These are phyloP conservation scores for Carassius carassius DNA, from an alignment of 2,113 vertebrate genomes.

Conservation along the genomic window DNA sequence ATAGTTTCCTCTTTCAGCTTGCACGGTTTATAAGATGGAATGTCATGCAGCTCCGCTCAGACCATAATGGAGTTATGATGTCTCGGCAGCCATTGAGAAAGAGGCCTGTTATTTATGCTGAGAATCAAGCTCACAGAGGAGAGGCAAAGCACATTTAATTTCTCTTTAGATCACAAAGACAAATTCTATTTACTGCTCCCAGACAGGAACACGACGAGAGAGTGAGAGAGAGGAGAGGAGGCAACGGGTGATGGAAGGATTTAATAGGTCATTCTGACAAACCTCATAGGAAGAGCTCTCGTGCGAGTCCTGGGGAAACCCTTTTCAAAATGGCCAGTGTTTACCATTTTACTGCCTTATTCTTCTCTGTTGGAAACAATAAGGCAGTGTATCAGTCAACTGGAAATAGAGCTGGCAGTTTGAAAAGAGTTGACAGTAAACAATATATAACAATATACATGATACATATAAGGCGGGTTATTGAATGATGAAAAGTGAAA, in stretches of 20 bases:
- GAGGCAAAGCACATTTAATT: conserved; percentile 67
- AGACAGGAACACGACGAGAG: conserved; percentile 46
- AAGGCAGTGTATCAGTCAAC: conserved; percentile 26
- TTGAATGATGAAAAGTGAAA: conserved; percentile 22
- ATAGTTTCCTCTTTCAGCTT: conserved; percentile 42
- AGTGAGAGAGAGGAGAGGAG: conserved; percentile 22
- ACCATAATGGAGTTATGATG: conserved; percentile 57
- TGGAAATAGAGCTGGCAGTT: conserved; percentile 34
- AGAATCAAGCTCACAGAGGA: conserved; percentile 57
- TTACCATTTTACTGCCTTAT: conserved; percentile 44
- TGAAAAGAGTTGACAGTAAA: conserved; percentile 23
- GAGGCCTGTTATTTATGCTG: conserved; percentile 63
- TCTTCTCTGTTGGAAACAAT: conserved; percentile 7
- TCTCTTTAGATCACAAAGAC: conserved; percentile 67
- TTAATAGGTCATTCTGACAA: conserved; percentile 67
- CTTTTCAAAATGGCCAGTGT: conserved; percentile 51
- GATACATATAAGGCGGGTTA: background rate
- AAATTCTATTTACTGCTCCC: conserved; percentile 70
- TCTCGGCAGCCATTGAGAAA: conserved; percentile 51
- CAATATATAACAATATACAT: conserved; percentile 24
- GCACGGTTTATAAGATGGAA: conserved; percentile 42
- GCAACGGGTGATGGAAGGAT: conserved; percentile 61
- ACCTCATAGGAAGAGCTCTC: conserved; percentile 60
- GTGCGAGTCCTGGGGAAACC: conserved; percentile 53
- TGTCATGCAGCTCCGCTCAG: conserved; percentile 45